Base-by-base conservation (phyloP, 2,888 invertebrate genomes). In the Drosophila pegasa region DNA sequence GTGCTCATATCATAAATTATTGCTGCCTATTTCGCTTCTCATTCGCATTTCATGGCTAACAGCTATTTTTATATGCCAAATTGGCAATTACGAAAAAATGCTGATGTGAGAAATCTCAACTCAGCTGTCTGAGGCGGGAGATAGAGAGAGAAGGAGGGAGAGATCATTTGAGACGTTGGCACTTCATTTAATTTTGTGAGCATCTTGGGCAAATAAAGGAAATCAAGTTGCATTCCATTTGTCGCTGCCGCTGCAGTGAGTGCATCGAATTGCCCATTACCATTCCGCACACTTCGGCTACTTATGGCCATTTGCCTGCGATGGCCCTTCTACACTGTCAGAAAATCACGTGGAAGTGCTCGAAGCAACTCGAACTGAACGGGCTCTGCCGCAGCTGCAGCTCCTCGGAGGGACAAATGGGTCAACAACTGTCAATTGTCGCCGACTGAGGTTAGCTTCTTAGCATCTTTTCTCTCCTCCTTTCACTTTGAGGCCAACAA, bases 351-450 rank as follows among this genome's bases (percentile, higher is more conserved):
- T n/a, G 43, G 43, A 43, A 25, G n/a, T 5, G n/a, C 43, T n/a
- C 16, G 45, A n/a, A 25, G 41, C 25, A 31, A 10, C 31, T 25
- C 41, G 22, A 45, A 9, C 16, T 27, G 43, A 16, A 10, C 43
- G 25, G 43, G n/a, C 45, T 10, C n/a, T 43, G 9, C 22, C 22
- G 22, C 8, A 22, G 6, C 41, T 14, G 22, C 41, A 41, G 4
- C 41, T 22, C 14, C 41, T 14, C 7, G 27, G 10, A 16, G 16
- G 10, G 1, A 10, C 50, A 82, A 83, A 84, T 83, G 80, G 82
- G 82, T 87, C 82, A 83, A 83, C 82, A 82, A 12, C 45, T 82
- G 88, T 85, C 86, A 82, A 87, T 87, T 87, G 82, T 82, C 88
- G 79, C 73, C 64, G 71, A 52, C 40, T 33, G 20, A 63, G 64